Evolutionary conservation across 2,888 invertebrate genomes (phyloP).

Genomic region (Ashinkailepas kermadecensis): DNA sequence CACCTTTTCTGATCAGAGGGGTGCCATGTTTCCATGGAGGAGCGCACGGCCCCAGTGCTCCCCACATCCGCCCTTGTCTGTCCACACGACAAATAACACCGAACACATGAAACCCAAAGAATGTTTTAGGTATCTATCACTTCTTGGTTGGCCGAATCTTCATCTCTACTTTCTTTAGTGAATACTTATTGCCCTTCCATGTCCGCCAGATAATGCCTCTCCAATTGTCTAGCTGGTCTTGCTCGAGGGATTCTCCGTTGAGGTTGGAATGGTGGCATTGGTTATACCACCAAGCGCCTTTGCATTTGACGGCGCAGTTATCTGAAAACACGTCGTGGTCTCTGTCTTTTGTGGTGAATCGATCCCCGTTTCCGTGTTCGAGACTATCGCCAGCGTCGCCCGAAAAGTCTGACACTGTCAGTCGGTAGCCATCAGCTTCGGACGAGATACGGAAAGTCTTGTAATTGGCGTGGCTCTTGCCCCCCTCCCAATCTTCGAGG

Average conservation of each 20-base stretch:
- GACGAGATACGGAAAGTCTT: neutral
- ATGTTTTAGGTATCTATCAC: too few relatives aligned
- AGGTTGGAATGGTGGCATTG: neutral
- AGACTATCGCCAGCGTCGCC: neutral
- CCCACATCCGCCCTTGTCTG: too few relatives aligned
- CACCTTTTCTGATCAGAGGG: too few relatives aligned
- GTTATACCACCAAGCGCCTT: neutral
- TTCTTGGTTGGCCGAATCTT: neutral
- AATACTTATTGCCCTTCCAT: neutral
- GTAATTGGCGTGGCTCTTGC: neutral
- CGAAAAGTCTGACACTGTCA: neutral
- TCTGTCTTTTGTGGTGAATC: neutral
- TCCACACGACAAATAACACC: too few relatives aligned
- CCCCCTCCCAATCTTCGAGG: slow-evolving; percentile 72
- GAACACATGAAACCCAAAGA: too few relatives aligned
- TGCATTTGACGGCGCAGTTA: neutral
- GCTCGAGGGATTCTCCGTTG: neutral
- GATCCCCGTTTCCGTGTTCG: neutral
- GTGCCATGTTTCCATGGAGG: too few relatives aligned
- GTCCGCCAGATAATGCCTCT: neutral
- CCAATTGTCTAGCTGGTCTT: neutral
- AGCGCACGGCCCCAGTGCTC: too few relatives aligned
- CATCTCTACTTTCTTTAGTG: neutral
- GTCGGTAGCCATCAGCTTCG: neutral
- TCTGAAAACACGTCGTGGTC: neutral